phyloP scores from a whole-genome alignment of 2,113 vertebrate genomes.

The Rhadina sibilatrix region DNA sequence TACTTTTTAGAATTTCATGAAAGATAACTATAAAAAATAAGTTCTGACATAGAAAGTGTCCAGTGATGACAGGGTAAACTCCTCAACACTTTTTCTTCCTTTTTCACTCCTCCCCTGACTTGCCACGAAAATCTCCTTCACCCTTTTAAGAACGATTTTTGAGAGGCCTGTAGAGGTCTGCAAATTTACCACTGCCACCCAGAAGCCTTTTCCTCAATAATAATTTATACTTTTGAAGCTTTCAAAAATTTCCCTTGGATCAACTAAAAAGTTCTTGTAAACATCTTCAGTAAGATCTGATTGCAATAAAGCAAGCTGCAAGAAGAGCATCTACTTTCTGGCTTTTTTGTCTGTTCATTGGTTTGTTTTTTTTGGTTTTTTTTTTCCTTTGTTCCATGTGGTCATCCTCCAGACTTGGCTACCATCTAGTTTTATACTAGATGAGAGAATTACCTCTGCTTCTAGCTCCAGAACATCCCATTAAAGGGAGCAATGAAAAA shows the following conservation, averaged over 20 bases:
- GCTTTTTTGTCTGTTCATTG: neutral
- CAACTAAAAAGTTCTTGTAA: neutral
- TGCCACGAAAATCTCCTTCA: neutral
- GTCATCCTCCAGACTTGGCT: neutral
- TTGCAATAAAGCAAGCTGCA: neutral
- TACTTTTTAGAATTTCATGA: neutral
- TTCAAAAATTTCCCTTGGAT: neutral
- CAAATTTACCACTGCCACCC: neutral
- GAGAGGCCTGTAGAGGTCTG: neutral
- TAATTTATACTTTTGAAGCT: neutral
- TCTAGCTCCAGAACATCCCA: neutral
- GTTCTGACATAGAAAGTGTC: neutral
- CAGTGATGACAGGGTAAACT: neutral
- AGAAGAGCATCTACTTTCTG: neutral
- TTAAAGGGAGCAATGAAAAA: neutral
- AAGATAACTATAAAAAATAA: neutral
- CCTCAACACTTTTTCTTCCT: neutral
- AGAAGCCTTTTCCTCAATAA: neutral
- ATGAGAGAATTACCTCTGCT: neutral
- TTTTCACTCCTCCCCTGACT: neutral
- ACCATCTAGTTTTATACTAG: neutral
- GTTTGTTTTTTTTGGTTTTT: too few species aligned
- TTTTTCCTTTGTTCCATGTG: neutral
- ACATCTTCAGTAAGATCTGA: neutral
- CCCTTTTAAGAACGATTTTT: neutral